Evolutionary conservation across 2,113 vertebrate genomes (phyloP), one percentile per base, ranked within the genome.

Genomic region (Tenebrosternarchus preto): DNA sequence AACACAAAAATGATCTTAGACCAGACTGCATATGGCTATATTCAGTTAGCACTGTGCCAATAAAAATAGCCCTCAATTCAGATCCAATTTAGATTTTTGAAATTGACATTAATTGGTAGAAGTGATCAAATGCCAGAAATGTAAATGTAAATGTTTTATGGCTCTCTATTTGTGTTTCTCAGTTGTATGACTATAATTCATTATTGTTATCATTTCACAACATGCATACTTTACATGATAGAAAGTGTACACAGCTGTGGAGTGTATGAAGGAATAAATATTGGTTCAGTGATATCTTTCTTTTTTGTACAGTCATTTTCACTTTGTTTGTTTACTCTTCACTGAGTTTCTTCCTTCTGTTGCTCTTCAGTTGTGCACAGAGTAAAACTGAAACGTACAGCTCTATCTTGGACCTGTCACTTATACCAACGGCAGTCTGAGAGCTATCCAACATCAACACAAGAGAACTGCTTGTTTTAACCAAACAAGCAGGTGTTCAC

Each of bases 401-500:
- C 56, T 75, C 19, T 29, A 73, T 11, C n/a, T 81, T 57, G 24
- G 17, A 19, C 71, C 61, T 76, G 67, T 56, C 66, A 75, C 60
- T 71, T 66, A 53, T 24, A 39, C 33, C 46, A 78, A 33, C 70
- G 66, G 72, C 31, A 78, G 20, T 70, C 53, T 75, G 43, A 81
- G 12, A 15, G 56, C 76, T 70, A 17, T 81, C 64, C 66, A 78
- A 63, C 46, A 66, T 79, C 72, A 76, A 74, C 83, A 84, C 83
- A 75, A 75, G 71, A 55, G 67, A 82, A 56, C n/a, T 39, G 31
- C 67, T 84, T 77, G 57, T 77, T n/a, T 80, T 39, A 67, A 70
- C 57, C 39, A 75, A 64, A 76, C 31, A 53, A 76, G 69, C 78
- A 83, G 82, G 81, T 83, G 78, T 71, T 81, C 59, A 7, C 27